Evolutionary conservation across 2,888 invertebrate species (phyloP).

Genomic region (Rambutsinella grinnellia): DNA sequence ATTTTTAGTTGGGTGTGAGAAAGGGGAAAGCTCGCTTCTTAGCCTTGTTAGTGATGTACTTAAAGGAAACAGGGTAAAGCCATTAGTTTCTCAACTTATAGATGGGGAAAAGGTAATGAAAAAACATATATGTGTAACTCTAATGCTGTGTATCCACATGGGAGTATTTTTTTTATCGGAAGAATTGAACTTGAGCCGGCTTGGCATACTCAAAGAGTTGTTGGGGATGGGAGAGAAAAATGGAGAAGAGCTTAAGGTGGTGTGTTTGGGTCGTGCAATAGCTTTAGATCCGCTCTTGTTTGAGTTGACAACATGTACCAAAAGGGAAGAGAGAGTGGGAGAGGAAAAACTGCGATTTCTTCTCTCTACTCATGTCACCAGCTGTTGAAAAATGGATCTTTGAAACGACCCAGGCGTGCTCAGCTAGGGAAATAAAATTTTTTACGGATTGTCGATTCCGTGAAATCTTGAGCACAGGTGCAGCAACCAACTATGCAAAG

Average conservation of each 20-base stretch:
- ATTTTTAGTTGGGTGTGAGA: neutral
- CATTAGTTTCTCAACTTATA: slow-evolving; percentile 32
- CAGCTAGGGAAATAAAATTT: slow-evolving; percentile 63
- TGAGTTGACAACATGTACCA: slow-evolving; percentile 39
- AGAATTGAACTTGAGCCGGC: slow-evolving; percentile 49
- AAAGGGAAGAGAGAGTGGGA: slow-evolving; percentile 8
- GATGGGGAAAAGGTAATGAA: neutral
- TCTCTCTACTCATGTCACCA: slow-evolving; percentile 62
- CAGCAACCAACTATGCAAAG: slow-evolving; percentile 44
- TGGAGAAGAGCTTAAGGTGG: neutral
- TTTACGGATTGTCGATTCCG: slow-evolving; percentile 64
- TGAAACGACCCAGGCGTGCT: slow-evolving; percentile 63
- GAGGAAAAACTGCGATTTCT: slow-evolving; percentile 27
- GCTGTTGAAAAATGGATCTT: slow-evolving; percentile 63
- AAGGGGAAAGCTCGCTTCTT: neutral
- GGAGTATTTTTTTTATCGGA: slow-evolving; percentile 42
- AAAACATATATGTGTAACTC: slow-evolving; percentile 20
- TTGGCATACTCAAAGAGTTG: slow-evolving; percentile 4
- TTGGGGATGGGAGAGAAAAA: neutral
- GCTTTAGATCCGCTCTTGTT: slow-evolving; percentile 2
- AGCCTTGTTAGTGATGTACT: slow-evolving; percentile 19
- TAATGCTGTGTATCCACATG: slow-evolving; percentile 24
- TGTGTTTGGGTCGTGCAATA: neutral
- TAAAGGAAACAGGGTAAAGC: slow-evolving; percentile 46
- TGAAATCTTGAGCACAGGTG: slow-evolving; percentile 64